phyloP scores from a whole-genome alignment of 2,113 vertebrate genomes.

The Thunnus maccoyii region DNA sequence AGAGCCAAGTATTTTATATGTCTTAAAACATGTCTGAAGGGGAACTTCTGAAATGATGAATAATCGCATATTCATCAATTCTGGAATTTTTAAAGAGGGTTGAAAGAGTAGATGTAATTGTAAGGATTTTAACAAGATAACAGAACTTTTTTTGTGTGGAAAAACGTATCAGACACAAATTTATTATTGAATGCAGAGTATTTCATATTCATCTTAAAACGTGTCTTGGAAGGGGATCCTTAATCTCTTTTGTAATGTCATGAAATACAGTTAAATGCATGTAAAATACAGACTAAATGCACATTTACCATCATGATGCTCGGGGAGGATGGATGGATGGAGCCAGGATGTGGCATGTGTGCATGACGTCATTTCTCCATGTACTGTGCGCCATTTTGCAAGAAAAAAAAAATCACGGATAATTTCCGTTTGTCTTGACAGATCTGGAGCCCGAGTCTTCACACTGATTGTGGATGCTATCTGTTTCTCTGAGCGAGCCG shows the following conservation, averaged over 20 bases:
- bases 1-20: too few species aligned
- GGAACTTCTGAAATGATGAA: too few species aligned
- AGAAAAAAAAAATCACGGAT: conserved; percentile 84
- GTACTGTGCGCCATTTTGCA: conserved; percentile 85
- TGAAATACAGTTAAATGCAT: conserved; percentile 2
- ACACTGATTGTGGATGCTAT: conserved; percentile 80
- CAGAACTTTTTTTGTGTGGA: too few species aligned
- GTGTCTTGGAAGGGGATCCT: too few species aligned
- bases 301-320: conserved; percentile 41
- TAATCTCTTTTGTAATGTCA: background rate
- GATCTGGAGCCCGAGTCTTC: conserved; percentile 77
- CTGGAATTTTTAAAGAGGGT: too few species aligned
- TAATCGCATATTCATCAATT: too few species aligned
- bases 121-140: too few species aligned
- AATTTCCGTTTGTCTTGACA: conserved; percentile 85
- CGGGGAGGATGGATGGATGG: conserved; percentile 69
- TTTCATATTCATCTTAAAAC: too few species aligned
- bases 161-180: too few species aligned
- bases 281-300: background rate
- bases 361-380: conserved; percentile 84
- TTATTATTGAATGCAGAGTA: too few species aligned
- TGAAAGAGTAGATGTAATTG: too few species aligned
- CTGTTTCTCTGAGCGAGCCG: conserved; percentile 64
- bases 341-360: conserved; percentile 81
- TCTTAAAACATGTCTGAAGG: too few species aligned